phyloP scores from a whole-genome alignment of 2,888 invertebrate species.

The Drosophila neoperkinsi region DNA sequence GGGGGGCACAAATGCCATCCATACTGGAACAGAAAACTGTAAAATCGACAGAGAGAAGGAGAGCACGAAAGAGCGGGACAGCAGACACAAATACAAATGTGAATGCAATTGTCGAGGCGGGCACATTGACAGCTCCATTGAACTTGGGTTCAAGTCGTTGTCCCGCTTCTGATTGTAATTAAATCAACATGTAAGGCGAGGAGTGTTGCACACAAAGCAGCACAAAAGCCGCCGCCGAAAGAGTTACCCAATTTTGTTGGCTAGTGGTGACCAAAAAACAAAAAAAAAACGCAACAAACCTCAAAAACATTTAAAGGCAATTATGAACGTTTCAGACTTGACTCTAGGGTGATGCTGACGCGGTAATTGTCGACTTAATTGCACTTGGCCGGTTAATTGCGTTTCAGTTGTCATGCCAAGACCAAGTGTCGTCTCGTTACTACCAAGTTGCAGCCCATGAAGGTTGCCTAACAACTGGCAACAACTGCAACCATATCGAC shows the following conservation, averaged over 20 bases:
- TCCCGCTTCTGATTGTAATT: constrained; percentile 64
- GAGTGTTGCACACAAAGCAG: constrained; percentile 20
- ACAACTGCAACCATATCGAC: constrained; percentile 34
- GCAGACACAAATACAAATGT: constrained; percentile 5
- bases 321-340: constrained; percentile 40
- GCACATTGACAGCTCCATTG: constrained; percentile 63
- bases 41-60: background rate
- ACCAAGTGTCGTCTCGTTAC: constrained; percentile 38
- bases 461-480: constrained; percentile 52
- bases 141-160: constrained; percentile 70
- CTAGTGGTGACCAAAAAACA: constrained; percentile 22
- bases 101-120: constrained; percentile 30
- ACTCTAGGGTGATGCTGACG: constrained; percentile 42
- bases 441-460: constrained; percentile 55
- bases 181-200: constrained; percentile 62
- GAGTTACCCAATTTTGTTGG: constrained; percentile 31
- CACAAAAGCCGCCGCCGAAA: constrained; percentile 26
- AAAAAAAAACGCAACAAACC: constrained; percentile 37
- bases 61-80: background rate
- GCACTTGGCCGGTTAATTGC: constrained; percentile 77
- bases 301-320: constrained; percentile 57
- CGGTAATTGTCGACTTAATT: constrained; percentile 71
- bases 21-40: background rate
- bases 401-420: constrained; percentile 78
- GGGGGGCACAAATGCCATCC: constrained; percentile 7